Evolutionary conservation across 2,888 invertebrate species (phyloP).

Genomic region (Thumatha senex): DNA sequence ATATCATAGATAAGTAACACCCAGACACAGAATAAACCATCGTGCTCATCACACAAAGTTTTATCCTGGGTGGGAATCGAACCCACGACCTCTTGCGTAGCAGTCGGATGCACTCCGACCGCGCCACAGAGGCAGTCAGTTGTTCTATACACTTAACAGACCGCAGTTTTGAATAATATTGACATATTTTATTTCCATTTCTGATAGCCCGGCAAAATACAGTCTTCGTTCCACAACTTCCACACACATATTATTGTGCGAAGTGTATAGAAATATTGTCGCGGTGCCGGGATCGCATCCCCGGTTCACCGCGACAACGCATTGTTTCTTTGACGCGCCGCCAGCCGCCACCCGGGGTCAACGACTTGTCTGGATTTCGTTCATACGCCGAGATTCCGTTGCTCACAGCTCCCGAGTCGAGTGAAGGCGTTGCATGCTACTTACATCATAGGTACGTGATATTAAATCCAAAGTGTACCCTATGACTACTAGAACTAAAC

Average conservation of each 20-base stretch:
- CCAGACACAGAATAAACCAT: too few relatives aligned
- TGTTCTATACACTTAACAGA: too few relatives aligned
- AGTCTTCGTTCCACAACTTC: neutral
- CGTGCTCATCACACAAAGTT: too few relatives aligned
- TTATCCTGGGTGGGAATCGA: too few relatives aligned
- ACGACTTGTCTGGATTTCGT: conserved; percentile 79
- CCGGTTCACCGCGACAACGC: conserved; percentile 54
- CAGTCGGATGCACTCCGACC: too few relatives aligned
- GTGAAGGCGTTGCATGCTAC: conserved; percentile 34
- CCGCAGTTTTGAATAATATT: neutral
- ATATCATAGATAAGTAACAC: too few relatives aligned
- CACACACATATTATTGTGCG: conserved; percentile 4
- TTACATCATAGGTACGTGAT: conserved; percentile 31
- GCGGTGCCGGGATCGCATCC: conserved; percentile 39
- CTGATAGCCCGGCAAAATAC: conserved; percentile 1
- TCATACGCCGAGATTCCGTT: conserved; percentile 65
- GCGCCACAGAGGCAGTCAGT: too few relatives aligned
- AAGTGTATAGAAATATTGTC: conserved; percentile 19
- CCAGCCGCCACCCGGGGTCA: conserved; percentile 62
- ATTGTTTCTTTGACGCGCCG: conserved; percentile 79
- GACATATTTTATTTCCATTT: neutral
- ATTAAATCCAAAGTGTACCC: conserved; percentile 12
- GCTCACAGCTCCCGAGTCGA: conserved; percentile 36
- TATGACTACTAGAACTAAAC: neutral
- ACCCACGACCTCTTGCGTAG: too few relatives aligned